These are phyloP conservation scores for Heliconius erato DNA, from an alignment of 2,888 invertebrate genomes.

Conservation along the genomic window DNA sequence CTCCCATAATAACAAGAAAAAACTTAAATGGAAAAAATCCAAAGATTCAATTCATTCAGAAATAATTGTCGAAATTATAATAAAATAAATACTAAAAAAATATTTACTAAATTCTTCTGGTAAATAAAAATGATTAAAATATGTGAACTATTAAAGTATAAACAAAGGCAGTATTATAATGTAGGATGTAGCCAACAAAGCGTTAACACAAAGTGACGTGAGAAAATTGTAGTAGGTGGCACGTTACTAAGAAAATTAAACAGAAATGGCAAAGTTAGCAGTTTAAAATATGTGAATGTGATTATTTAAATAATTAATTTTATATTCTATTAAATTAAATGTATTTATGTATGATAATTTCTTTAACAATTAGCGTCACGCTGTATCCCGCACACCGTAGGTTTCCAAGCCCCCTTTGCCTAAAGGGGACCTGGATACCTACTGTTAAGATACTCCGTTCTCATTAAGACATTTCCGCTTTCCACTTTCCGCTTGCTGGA, in stretches of 20 bases:
- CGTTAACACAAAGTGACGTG: slow-evolving; percentile 38
- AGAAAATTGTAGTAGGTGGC: slow-evolving; percentile 25
- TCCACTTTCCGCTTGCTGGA: too few relatives aligned
- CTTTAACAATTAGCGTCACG: neutral
- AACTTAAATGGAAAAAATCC: neutral
- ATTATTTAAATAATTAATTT: neutral
- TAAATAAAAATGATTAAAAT: neutral
- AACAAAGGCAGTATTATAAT: slow-evolving; percentile 32
- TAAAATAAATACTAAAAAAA: neutral
- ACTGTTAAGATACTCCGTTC: too few relatives aligned
- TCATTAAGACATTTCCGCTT: too few relatives aligned
- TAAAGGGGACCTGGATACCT: too few relatives aligned
- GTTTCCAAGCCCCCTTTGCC: too few relatives aligned
- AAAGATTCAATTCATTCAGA: neutral
- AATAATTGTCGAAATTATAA: neutral
- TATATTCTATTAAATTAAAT: too few relatives aligned
- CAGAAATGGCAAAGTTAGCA: neutral
- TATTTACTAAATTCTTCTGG: neutral
- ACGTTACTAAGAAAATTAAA: slow-evolving; percentile 1
- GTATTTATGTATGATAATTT: neutral
- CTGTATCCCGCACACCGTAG: neutral
- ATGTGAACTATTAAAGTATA: slow-evolving; percentile 20
- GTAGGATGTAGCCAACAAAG: slow-evolving; percentile 35
- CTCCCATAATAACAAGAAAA: too few relatives aligned
- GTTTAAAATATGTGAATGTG: neutral